Conservation (phyloP, 2,888 invertebrate species). For the Hypomecis atomaria region DNA sequence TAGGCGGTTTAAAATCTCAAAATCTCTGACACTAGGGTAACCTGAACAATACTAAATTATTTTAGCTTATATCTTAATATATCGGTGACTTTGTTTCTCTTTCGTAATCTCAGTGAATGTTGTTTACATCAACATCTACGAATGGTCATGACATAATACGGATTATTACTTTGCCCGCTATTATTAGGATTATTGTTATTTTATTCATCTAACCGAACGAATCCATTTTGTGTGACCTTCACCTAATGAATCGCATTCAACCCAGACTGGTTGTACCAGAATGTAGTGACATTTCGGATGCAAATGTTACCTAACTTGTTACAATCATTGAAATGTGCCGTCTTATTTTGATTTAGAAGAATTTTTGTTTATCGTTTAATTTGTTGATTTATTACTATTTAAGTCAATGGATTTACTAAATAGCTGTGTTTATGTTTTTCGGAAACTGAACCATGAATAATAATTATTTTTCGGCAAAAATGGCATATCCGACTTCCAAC, state of each 20-base stretch:
- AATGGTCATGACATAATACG: not conserved
- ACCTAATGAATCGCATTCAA: slow-evolving; percentile 29
- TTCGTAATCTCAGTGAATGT: not conserved
- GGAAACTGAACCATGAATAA: too few species aligned
- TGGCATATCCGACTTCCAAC: too few species aligned
- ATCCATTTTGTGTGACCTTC: slow-evolving; percentile 24
- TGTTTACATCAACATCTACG: not conserved
- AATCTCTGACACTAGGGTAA: too few species aligned
- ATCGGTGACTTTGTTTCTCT: not conserved
- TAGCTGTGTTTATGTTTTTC: too few species aligned
- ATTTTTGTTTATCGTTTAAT: not conserved
- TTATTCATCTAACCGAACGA: slow-evolving; percentile 9
- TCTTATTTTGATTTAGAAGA: not conserved
- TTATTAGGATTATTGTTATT: slow-evolving; percentile 10
- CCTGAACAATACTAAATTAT: too few species aligned
- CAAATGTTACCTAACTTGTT: slow-evolving; percentile 23
- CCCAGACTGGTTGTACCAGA: slow-evolving; percentile 21
- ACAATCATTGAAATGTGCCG: not conserved
- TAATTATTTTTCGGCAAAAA: too few species aligned
- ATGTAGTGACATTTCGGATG: slow-evolving; percentile 26
- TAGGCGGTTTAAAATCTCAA: too few species aligned
- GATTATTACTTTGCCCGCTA: not conserved
- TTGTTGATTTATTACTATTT: not conserved
- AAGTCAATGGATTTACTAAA: not conserved
- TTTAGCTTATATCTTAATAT: not conserved